A percentile compares a stretch with the other conserved stretches of the same genome.
Evolutionary conservation across 1,140 invertebrate genomes (phyloP).

Genomic region (Copidosoma floridanum): DNA sequence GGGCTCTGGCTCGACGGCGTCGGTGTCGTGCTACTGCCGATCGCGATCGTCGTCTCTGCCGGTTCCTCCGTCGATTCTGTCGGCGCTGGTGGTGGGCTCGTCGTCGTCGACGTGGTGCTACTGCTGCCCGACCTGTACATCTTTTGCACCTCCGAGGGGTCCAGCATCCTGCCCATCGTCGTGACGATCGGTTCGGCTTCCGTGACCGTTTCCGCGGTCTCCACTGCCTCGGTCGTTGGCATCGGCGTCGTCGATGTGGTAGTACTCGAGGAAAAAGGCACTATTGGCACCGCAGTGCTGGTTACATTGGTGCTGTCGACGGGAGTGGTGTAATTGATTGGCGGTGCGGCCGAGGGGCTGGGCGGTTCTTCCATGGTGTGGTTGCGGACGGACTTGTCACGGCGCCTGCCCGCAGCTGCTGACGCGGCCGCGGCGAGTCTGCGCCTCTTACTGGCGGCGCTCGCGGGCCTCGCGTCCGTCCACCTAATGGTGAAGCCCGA

Average conservation of each 20-base stretch:
- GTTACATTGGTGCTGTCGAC: slow-evolving; percentile 7
- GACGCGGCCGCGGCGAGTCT: slow-evolving; percentile 10
- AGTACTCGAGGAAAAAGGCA: not conserved
- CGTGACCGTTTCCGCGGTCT: not conserved
- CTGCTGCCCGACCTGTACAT: slow-evolving; percentile 41
- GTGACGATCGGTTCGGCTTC: slow-evolving; percentile 7
- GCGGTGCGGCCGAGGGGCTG: not conserved
- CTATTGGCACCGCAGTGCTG: slow-evolving; percentile 11
- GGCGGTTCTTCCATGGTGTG: slow-evolving; percentile 23
- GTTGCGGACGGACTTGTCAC: slow-evolving; percentile 25
- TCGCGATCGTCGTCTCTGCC: too few relatives aligned
- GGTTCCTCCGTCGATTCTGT: not conserved
- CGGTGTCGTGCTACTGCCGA: not conserved
- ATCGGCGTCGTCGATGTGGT: not conserved
- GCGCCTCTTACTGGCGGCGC: slow-evolving; percentile 14
- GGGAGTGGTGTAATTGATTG: slow-evolving; percentile 16
- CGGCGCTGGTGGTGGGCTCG: not conserved
- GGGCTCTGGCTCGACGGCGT: not conserved
- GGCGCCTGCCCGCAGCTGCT: slow-evolving; percentile 6
- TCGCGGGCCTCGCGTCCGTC: slow-evolving; percentile 25
- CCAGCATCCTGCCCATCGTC: slow-evolving; percentile 28
- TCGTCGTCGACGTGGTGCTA: slow-evolving; percentile 24
- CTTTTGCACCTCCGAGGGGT: slow-evolving; percentile 51
- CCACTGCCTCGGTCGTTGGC: not conserved
- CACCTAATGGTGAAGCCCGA: slow-evolving; percentile 31